Conservation (phyloP, 2,888 invertebrate species). For the Ptilodon capucinus region DNA sequence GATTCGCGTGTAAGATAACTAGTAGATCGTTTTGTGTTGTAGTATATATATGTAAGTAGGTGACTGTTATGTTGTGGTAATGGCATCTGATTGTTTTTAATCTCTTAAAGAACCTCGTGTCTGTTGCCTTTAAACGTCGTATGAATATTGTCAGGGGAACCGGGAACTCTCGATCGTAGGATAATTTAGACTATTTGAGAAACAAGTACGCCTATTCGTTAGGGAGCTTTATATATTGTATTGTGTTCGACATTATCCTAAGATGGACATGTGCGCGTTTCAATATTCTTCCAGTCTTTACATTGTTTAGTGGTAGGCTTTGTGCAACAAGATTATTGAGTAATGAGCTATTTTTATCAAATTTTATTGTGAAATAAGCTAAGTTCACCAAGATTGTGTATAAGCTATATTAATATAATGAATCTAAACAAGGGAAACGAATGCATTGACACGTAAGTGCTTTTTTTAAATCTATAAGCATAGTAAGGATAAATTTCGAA, state of each 20-base stretch:
- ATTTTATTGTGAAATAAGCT: neutral
- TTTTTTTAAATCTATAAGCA: slow-evolving; percentile 25
- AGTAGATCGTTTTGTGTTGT: slow-evolving; percentile 9
- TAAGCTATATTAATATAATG: slow-evolving; percentile 34
- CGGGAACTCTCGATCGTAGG: slow-evolving; percentile 23
- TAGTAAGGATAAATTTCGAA: neutral
- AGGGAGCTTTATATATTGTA: slow-evolving; percentile 23
- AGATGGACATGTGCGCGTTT: neutral
- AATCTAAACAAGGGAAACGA: slow-evolving; percentile 57
- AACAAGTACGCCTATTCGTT: slow-evolving; percentile 23
- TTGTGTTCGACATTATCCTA: slow-evolving; percentile 16
- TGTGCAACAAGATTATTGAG: slow-evolving; percentile 30
- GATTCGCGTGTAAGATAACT: neutral
- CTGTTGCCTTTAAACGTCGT: slow-evolving; percentile 16
- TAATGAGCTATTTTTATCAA: slow-evolving; percentile 46
- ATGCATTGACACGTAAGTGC: slow-evolving; percentile 41
- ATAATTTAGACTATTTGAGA: slow-evolving; percentile 4
- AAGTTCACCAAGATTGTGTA: neutral
- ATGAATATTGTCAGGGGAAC: slow-evolving; percentile 12
- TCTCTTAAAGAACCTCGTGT: slow-evolving; percentile 3
- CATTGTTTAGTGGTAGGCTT: neutral
- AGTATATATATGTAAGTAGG: slow-evolving; percentile 20
- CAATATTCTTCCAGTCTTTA: neutral
- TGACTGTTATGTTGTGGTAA: slow-evolving; percentile 25
- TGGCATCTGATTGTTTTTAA: slow-evolving; percentile 15